These are phyloP conservation scores for Synergus itoensis DNA, from an alignment of 2,888 invertebrate genomes.

Conservation along the genomic window DNA sequence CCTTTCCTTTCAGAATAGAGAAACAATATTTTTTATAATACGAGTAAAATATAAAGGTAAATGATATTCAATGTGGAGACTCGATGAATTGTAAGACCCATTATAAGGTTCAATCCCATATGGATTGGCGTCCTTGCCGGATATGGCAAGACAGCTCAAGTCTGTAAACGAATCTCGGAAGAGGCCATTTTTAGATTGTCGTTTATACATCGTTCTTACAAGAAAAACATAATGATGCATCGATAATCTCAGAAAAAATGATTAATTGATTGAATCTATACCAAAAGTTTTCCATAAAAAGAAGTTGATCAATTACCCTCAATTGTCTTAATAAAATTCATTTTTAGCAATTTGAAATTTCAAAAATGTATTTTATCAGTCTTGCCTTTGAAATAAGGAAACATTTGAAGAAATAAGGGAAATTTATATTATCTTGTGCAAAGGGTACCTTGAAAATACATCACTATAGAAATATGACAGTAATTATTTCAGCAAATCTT, in stretches of 20 bases:
- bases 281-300: neutral
- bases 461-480: neutral
- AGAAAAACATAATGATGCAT: slow-evolving; percentile 34
- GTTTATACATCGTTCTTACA: slow-evolving; percentile 27
- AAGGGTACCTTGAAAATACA: neutral
- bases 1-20: neutral
- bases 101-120: slow-evolving; percentile 64
- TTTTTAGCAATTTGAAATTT: neutral
- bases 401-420: too few species aligned
- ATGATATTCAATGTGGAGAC: neutral
- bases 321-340: neutral
- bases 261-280: neutral
- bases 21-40: neutral
- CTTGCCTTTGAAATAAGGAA: too few species aligned
- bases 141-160: slow-evolving; percentile 68
- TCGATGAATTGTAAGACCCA: slow-evolving; percentile 56
- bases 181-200: slow-evolving; percentile 53
- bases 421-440: neutral
- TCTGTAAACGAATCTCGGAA: slow-evolving; percentile 54
- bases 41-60: neutral
- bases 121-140: slow-evolving; percentile 69
- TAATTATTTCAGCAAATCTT: neutral
- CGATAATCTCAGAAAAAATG: slow-evolving; percentile 33
- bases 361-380: neutral
- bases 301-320: neutral